Conservation (phyloP, 2,888 invertebrate species). For the Ceraclea dissimilis region DNA sequence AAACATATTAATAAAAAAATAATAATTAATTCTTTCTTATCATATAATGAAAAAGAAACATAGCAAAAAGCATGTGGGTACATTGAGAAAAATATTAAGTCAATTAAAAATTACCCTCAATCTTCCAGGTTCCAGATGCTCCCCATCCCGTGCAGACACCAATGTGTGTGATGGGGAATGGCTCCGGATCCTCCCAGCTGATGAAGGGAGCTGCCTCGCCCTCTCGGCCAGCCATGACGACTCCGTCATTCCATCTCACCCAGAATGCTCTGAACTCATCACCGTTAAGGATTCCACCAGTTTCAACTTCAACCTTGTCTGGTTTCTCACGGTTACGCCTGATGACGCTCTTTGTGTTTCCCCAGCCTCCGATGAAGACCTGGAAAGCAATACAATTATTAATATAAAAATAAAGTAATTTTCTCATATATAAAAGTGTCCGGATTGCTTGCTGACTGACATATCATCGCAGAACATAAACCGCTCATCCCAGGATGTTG, state of each 20-base stretch:
- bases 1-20: neutral
- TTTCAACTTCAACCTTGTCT: constrained; percentile 61
- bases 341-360: constrained; percentile 75
- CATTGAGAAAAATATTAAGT: constrained; percentile 44
- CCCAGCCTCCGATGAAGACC: constrained; percentile 86
- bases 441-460: too few relatives aligned
- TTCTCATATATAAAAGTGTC: neutral
- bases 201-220: constrained; percentile 66
- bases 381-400: constrained; percentile 30
- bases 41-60: too few relatives aligned
- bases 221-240: constrained; percentile 64
- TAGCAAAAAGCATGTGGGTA: constrained; percentile 36
- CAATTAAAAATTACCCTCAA: constrained; percentile 55
- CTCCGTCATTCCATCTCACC: constrained; percentile 69
- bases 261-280: constrained; percentile 78
- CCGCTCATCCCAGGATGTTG: too few relatives aligned
- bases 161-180: constrained; percentile 63
- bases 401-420: neutral
- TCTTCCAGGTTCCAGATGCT: constrained; percentile 70
- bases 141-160: constrained; percentile 87
- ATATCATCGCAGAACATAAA: too few relatives aligned
- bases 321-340: constrained; percentile 71
- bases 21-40: too few relatives aligned
- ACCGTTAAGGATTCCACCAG: constrained; percentile 62
- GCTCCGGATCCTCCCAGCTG: constrained; percentile 61